These are phyloP conservation scores for Lasioglossum marginatum DNA, from an alignment of 2,888 invertebrate species.

Conservation along the genomic window DNA sequence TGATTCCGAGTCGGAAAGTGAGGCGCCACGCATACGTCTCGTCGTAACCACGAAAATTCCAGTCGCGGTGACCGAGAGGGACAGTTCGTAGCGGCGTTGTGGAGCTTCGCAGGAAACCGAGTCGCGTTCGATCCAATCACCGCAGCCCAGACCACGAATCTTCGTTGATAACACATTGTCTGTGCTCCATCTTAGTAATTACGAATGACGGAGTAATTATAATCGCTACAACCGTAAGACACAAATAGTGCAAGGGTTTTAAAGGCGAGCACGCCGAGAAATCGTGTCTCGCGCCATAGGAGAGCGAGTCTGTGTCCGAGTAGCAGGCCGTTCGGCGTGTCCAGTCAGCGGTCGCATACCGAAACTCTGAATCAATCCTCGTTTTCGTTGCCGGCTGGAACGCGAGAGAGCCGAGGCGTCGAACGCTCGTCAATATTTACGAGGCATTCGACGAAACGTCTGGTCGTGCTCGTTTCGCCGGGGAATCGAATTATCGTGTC, in stretches of 20 bases:
- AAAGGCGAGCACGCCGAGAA: not conserved
- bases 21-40: conserved; percentile 13
- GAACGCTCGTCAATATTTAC: conserved; percentile 35
- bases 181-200: not conserved
- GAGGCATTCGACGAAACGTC: conserved; percentile 35
- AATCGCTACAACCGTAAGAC: not conserved
- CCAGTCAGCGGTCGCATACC: conserved; percentile 72
- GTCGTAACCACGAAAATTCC: not conserved
- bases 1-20: conserved; percentile 6
- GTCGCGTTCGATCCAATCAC: not conserved
- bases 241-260: not conserved
- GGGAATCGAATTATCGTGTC: conserved; percentile 3
- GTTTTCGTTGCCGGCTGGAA: conserved; percentile 36
- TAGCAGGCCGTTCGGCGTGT: conserved; percentile 62
- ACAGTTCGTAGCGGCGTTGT: not conserved
- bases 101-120: not conserved
- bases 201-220: not conserved
- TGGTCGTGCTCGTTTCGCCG: not conserved
- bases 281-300: not conserved
- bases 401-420: conserved; percentile 25
- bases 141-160: too few relatives aligned
- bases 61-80: not conserved
- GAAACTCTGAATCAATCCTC: conserved; percentile 71
- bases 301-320: not conserved
- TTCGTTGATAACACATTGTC: too few relatives aligned